Conservation (phyloP, 2,797 vertebrate genomes). For the Pogoniulus pusillus region DNA sequence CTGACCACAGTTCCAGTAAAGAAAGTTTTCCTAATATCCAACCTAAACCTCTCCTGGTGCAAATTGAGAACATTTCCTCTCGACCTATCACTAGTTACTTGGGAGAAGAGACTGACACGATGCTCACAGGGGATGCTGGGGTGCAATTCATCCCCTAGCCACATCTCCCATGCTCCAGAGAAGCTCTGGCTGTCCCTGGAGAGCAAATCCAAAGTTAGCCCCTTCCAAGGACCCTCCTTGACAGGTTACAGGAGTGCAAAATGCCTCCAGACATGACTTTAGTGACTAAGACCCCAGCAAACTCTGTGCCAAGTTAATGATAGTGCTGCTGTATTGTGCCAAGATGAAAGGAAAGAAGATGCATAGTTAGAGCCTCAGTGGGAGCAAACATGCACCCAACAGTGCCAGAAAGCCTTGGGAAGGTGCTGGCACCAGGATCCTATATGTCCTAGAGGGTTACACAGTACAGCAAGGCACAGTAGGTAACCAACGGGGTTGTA, state of each 20-base stretch:
- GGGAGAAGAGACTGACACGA: too few species aligned
- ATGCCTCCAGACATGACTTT: not conserved
- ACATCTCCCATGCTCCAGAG: not conserved
- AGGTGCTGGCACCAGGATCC: not conserved
- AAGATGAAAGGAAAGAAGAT: not conserved
- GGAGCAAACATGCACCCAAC: not conserved
- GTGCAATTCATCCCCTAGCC: not conserved
- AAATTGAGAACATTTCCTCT: too few species aligned
- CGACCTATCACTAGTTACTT: too few species aligned
- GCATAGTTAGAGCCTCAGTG: not conserved
- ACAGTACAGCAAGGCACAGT: not conserved
- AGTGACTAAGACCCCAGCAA: not conserved
- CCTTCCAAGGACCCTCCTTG: not conserved
- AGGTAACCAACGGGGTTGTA: not conserved
- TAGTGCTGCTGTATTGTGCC: not conserved
- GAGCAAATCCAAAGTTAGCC: not conserved
- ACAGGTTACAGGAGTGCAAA: not conserved
- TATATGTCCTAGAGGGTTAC: accelerated
- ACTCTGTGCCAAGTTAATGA: not conserved
- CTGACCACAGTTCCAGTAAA: too few species aligned
- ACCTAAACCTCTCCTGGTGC: too few species aligned
- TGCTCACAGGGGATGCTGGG: not conserved
- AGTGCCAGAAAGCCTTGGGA: not conserved
- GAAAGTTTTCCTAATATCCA: too few species aligned
- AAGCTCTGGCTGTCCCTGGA: not conserved